These are phyloP conservation scores for Emydoidea blandingii DNA, from an alignment of 2,797 vertebrate genomes.

Conservation along the genomic window DNA sequence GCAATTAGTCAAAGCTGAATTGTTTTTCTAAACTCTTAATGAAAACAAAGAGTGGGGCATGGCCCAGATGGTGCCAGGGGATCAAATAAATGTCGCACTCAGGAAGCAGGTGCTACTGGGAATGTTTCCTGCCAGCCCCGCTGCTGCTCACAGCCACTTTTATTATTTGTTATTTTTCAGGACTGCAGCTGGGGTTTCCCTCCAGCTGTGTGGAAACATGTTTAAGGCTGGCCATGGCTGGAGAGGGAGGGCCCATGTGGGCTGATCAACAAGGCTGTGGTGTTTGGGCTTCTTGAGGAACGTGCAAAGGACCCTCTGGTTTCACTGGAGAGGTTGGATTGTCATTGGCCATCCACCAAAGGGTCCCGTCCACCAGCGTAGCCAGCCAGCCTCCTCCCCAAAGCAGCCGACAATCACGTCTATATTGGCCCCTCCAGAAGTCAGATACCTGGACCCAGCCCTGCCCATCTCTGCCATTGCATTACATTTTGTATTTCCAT, in stretches of 20 bases:
- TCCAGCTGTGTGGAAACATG: conserved; percentile 80
- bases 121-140: conserved; percentile 83
- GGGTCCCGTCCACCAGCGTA: background rate
- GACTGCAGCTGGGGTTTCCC: conserved; percentile 81
- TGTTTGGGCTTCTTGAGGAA: background rate
- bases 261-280: background rate
- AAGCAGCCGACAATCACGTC: background rate
- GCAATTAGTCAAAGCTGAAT: conserved; percentile 77
- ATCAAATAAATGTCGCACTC: conserved; percentile 81
- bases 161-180: conserved; percentile 79
- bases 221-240: conserved; percentile 39
- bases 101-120: conserved; percentile 89
- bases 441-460: background rate
- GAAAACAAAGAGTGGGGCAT: conserved; percentile 82
- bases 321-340: conserved; percentile 10
- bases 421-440: background rate
- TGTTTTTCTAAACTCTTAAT: conserved; percentile 81
- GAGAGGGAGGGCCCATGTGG: conserved; percentile 26
- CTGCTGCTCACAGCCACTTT: conserved; percentile 72
- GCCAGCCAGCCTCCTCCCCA: background rate
- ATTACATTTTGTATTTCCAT: rapidly evolving
- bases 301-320: background rate
- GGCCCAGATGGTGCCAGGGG: conserved; percentile 83
- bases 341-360: background rate
- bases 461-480: background rate